These are phyloP conservation scores for Cygnus buccinator DNA, from an alignment of 2,113 vertebrate genomes.

Conservation along the genomic window DNA sequence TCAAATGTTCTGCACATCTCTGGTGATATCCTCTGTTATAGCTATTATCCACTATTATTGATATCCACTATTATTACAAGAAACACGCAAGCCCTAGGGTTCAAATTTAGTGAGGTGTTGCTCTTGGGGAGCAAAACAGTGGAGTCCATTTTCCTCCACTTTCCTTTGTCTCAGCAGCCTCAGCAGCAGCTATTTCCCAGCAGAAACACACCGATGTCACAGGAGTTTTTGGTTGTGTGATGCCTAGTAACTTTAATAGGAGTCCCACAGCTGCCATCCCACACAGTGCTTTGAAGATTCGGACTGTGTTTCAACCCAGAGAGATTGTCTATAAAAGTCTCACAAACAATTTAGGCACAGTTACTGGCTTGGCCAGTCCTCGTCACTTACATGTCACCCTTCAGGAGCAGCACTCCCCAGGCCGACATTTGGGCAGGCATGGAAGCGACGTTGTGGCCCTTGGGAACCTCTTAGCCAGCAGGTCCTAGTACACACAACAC, in stretches of 20 bases:
- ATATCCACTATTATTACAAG: not conserved
- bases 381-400: not conserved
- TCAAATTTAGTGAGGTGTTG: not conserved
- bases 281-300: not conserved
- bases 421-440: not conserved
- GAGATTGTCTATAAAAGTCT: not conserved
- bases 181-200: not conserved
- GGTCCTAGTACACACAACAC: not conserved
- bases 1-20: not conserved
- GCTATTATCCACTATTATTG: not conserved
- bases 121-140: not conserved
- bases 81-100: not conserved
- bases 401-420: not conserved
- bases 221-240: not conserved
- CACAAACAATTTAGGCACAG: not conserved
- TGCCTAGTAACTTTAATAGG: not conserved
- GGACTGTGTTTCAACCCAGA: not conserved
- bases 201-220: not conserved
- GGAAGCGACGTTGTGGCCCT: not conserved
- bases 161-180: not conserved
- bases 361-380: not conserved
- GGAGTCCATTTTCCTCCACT: not conserved
- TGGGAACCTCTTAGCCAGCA: not conserved
- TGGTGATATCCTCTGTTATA: not conserved
- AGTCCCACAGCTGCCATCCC: not conserved